Conservation (phyloP, 2,888 invertebrate genomes). For the Sicus ferrugineus region DNA sequence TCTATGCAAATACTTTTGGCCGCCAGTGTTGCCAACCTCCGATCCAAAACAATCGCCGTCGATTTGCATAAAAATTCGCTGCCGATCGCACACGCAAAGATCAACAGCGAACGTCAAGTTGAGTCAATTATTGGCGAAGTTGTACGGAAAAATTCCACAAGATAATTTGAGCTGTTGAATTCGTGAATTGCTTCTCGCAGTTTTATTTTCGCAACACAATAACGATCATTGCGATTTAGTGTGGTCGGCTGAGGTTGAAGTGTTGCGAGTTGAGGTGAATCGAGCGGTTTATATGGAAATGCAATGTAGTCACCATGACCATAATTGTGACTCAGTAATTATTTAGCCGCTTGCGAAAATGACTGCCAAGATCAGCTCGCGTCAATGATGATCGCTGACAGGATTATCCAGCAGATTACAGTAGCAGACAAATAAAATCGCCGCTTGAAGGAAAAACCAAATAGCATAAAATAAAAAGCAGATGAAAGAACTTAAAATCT, state of each 20-base stretch:
- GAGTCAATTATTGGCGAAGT: slow-evolving; percentile 48
- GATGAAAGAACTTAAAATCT: not conserved
- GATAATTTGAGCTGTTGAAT: slow-evolving; percentile 48
- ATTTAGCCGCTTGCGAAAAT: slow-evolving; percentile 36
- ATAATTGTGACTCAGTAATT: slow-evolving; percentile 52
- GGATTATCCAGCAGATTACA: not conserved
- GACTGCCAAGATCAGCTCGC: slow-evolving; percentile 24
- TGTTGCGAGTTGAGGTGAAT: slow-evolving; percentile 12
- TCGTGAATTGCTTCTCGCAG: not conserved
- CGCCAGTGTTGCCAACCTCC: slow-evolving; percentile 40
- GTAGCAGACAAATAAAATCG: not conserved
- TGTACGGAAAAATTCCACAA: slow-evolving; percentile 57
- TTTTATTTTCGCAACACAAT: not conserved
- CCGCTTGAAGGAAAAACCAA: not conserved
- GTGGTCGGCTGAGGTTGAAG: not conserved
- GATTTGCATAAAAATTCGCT: slow-evolving; percentile 32
- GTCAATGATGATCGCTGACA: slow-evolving; percentile 9
- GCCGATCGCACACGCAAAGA: slow-evolving; percentile 13
- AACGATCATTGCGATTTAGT: slow-evolving; percentile 9
- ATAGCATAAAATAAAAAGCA: not conserved
- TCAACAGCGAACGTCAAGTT: slow-evolving; percentile 39
- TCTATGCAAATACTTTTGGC: slow-evolving; percentile 27
- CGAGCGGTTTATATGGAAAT: slow-evolving; percentile 42
- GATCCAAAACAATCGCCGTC: slow-evolving; percentile 26
- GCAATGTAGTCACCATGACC: slow-evolving; percentile 29